Conservation (phyloP, 2,113 vertebrate species). For the Tylochromis polylepis region DNA sequence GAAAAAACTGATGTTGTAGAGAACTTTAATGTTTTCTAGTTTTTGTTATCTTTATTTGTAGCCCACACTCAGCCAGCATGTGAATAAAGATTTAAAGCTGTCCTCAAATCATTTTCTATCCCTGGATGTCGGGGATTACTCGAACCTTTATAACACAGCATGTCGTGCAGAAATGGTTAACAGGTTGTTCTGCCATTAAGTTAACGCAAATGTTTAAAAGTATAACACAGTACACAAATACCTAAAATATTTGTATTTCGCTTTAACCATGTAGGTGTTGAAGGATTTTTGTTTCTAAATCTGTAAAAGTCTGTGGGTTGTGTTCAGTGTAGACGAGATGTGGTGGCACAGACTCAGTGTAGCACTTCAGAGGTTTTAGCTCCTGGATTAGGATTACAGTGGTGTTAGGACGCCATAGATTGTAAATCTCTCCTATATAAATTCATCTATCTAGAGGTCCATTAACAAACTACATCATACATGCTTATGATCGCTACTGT, state of each 20-base stretch:
- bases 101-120: background rate
- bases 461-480: conserved; percentile 20
- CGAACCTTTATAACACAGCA: background rate
- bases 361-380: conserved; percentile 16
- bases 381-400: conserved; percentile 64
- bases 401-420: conserved; percentile 44
- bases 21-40: rapidly evolving
- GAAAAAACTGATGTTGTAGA: background rate
- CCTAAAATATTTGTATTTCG: background rate
- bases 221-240: background rate
- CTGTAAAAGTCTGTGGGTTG: background rate
- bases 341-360: background rate
- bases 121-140: background rate
- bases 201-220: background rate
- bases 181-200: background rate
- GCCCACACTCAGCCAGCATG: background rate
- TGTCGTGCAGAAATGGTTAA: background rate
- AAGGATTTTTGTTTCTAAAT: background rate
- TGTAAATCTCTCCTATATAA: conserved; percentile 45
- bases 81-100: background rate
- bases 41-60: background rate
- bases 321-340: background rate
- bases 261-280: background rate
- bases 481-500: background rate
- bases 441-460: conserved; percentile 7